Evolutionary conservation across 2,113 vertebrate genomes (phyloP).

Genomic region (Lasiurus cinereus): DNA sequence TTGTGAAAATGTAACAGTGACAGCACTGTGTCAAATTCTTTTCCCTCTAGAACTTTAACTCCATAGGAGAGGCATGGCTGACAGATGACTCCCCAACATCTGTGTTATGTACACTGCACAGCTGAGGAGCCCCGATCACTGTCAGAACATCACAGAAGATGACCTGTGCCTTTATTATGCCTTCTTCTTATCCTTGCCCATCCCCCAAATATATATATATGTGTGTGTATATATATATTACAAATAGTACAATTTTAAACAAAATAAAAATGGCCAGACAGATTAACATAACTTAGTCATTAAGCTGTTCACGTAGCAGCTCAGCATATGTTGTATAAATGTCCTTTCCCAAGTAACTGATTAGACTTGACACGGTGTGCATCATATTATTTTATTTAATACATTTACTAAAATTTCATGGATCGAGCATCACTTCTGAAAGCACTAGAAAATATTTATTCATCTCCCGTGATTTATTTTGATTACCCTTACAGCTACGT

Average conservation of each 20-base stretch:
- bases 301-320: slow-evolving; percentile 88
- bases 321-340: slow-evolving; percentile 89
- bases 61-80: slow-evolving; percentile 97
- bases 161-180: slow-evolving; percentile 87
- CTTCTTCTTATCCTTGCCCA: slow-evolving; percentile 63
- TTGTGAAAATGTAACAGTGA: slow-evolving; percentile 99
- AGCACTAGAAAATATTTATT: slow-evolving; percentile 89
- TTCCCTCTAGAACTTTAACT: slow-evolving; percentile 96
- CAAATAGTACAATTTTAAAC: slow-evolving; percentile 80
- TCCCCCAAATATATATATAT: slow-evolving; percentile 19
- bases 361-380: slow-evolving; percentile 88
- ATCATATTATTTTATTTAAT: slow-evolving; percentile 91
- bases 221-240: slow-evolving; percentile 31
- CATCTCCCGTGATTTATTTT: slow-evolving; percentile 89
- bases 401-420: slow-evolving; percentile 90
- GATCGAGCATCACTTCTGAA: slow-evolving; percentile 87
- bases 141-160: slow-evolving; percentile 88
- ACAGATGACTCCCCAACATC: slow-evolving; percentile 99
- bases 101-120: slow-evolving; percentile 99
- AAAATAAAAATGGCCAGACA: slow-evolving; percentile 86
- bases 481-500: slow-evolving; percentile 88
- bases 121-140: slow-evolving; percentile 95
- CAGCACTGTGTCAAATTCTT: slow-evolving; percentile 99
- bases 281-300: slow-evolving; percentile 90
- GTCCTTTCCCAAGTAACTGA: slow-evolving; percentile 89